Evolutionary conservation across 2,888 invertebrate genomes (phyloP).

Genomic region (Drosophila anceps): DNA sequence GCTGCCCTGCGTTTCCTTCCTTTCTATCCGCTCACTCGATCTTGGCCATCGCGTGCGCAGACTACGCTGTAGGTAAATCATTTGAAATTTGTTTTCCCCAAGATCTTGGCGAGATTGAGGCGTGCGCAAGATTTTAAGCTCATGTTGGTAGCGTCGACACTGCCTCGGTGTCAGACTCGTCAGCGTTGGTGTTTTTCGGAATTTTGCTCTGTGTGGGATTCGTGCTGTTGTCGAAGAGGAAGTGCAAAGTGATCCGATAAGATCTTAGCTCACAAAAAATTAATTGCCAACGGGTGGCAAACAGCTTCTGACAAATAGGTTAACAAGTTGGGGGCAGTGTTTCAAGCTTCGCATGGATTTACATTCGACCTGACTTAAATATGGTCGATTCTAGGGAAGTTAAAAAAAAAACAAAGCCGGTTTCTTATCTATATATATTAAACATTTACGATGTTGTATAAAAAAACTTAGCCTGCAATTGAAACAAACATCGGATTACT

Average conservation of each 20-base stretch:
- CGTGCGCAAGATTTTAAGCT: slow-evolving; percentile 74
- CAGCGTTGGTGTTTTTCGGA: slow-evolving; percentile 40
- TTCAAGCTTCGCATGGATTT: slow-evolving; percentile 1
- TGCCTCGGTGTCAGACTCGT: slow-evolving; percentile 27
- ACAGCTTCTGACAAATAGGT: slow-evolving; percentile 50
- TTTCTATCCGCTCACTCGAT: not conserved
- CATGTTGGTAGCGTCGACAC: slow-evolving; percentile 56
- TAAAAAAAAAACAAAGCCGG: not conserved
- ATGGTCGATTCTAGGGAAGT: slow-evolving; percentile 27
- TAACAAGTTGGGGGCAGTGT: slow-evolving; percentile 60
- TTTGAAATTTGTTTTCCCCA: slow-evolving; percentile 75
- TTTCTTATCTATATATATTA: not conserved
- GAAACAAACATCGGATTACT: too few relatives aligned
- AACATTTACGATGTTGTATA: not conserved
- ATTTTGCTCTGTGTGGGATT: slow-evolving; percentile 40
- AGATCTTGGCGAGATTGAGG: slow-evolving; percentile 73
- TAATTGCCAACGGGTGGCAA: slow-evolving; percentile 60
- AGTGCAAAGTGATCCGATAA: slow-evolving; percentile 77
- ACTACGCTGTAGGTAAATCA: slow-evolving; percentile 78
- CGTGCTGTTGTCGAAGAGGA: slow-evolving; percentile 60
- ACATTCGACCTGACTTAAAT: not conserved
- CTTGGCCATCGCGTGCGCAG: slow-evolving; percentile 28
- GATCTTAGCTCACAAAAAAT: slow-evolving; percentile 58
- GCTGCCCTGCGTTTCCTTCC: slow-evolving; percentile 7
- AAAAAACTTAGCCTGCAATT: too few relatives aligned